phyloP scores from a whole-genome alignment of 2,797 vertebrate genomes.

The Manis pentadactyla region DNA sequence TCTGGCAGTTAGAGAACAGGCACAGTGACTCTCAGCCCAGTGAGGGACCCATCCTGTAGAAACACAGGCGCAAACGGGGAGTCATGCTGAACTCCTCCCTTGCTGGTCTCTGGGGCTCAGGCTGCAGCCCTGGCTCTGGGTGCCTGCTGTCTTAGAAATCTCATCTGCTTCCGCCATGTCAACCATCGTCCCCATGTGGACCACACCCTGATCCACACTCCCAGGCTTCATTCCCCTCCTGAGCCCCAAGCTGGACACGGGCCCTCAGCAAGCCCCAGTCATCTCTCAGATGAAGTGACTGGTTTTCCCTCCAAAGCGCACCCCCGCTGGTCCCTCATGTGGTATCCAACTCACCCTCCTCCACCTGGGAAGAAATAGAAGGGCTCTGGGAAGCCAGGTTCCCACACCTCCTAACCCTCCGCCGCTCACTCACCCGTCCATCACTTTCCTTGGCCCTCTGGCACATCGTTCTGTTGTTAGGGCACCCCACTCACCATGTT shows the following conservation, averaged over 20 bases:
- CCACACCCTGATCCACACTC: not conserved
- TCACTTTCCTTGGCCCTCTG: not conserved
- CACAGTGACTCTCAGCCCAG: not conserved
- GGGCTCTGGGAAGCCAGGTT: not conserved
- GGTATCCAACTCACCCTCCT: not conserved
- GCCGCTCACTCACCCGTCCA: not conserved
- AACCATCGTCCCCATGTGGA: not conserved
- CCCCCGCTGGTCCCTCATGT: not conserved
- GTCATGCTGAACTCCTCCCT: not conserved
- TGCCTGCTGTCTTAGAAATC: not conserved
- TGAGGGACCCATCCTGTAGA: not conserved
- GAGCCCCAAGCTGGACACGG: not conserved
- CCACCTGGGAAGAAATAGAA: not conserved
- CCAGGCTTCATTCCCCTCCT: not conserved
- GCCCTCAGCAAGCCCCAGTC: not conserved
- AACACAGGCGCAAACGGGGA: not conserved
- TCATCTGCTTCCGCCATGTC: not conserved
- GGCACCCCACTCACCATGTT: rapidly evolving
- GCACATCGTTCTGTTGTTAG: not conserved
- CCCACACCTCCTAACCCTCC: not conserved
- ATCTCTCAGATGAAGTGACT: not conserved
- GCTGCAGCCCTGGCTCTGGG: rapidly evolving
- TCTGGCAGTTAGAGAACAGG: rapidly evolving
- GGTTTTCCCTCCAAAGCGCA: not conserved
- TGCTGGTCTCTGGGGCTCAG: not conserved